Evolutionary conservation across 2,113 vertebrate genomes (phyloP).

Genomic region (Coptodon bakossiorum): DNA sequence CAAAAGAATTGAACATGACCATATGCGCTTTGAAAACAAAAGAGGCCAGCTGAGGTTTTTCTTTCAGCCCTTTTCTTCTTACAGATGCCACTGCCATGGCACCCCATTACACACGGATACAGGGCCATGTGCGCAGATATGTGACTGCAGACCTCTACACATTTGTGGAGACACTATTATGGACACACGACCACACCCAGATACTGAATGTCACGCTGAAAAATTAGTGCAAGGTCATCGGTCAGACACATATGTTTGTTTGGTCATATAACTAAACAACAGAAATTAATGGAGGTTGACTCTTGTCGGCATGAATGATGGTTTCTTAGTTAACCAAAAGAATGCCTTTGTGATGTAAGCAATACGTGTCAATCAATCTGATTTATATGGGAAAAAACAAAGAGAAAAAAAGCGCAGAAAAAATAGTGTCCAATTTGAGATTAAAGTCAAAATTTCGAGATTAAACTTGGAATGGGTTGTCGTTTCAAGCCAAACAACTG

Average conservation of each 20-base stretch:
- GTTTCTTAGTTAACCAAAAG: neutral
- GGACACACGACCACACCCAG: neutral
- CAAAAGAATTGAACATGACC: constrained; percentile 33
- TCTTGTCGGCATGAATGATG: neutral
- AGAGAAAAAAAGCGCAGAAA: neutral
- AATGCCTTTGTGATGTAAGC: neutral
- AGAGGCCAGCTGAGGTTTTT: constrained; percentile 18
- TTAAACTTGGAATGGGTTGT: neutral
- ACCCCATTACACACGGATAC: constrained; percentile 35
- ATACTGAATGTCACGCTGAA: neutral
- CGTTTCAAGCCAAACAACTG: neutral
- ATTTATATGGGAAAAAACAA: neutral
- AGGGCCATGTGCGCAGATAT: neutral
- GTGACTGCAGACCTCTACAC: neutral
- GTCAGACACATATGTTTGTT: neutral
- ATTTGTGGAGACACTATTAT: neutral
- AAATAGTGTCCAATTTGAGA: neutral
- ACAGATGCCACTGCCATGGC: constrained; percentile 43
- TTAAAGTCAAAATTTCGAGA: neutral
- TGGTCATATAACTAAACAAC: neutral
- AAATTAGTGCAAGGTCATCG: neutral
- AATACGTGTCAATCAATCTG: neutral
- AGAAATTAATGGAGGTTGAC: neutral
- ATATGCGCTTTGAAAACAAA: constrained; percentile 44
- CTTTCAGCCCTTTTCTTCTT: neutral